Evolutionary conservation across 1,140 invertebrate species (phyloP).

Genomic region (Globodera ellingtonae): DNA sequence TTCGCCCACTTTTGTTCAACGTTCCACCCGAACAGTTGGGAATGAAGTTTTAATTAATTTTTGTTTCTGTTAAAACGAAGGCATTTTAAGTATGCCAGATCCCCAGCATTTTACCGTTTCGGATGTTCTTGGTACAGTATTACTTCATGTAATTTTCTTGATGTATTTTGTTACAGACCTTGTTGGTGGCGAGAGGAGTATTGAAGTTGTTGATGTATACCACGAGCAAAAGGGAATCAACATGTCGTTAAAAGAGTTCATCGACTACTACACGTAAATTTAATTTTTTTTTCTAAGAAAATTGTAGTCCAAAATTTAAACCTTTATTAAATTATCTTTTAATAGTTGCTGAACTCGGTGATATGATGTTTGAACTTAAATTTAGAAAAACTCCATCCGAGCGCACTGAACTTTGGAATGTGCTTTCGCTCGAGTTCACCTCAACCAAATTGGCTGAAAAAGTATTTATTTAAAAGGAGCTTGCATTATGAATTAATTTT

Average conservation of each 20-base stretch:
- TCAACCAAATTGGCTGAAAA: slow-evolving; percentile 30
- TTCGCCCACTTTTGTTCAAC: slow-evolving; percentile 29
- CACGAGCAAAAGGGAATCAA: slow-evolving; percentile 39
- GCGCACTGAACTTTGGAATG: slow-evolving; percentile 49
- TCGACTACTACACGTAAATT: slow-evolving; percentile 43
- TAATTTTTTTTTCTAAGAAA: too few relatives aligned
- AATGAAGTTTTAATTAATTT: slow-evolving; percentile 24
- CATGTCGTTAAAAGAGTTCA: slow-evolving; percentile 36
- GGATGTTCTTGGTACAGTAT: slow-evolving; percentile 25
- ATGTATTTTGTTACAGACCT: slow-evolving; percentile 13
- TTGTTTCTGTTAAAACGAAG: background rate
- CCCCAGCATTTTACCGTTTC: slow-evolving; percentile 25
- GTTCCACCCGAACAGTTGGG: slow-evolving; percentile 27
- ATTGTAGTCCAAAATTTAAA: slow-evolving; percentile 3
- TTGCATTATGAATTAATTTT: slow-evolving; percentile 22
- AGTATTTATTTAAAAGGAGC: slow-evolving; percentile 27
- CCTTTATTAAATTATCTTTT: background rate
- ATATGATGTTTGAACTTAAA: too few relatives aligned
- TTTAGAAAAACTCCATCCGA: background rate
- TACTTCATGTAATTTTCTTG: too few relatives aligned
- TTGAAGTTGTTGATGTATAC: slow-evolving; percentile 42
- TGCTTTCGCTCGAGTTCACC: slow-evolving; percentile 62
- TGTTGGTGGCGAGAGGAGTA: slow-evolving; percentile 32
- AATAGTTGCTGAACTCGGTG: too few relatives aligned
- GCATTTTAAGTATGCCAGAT: slow-evolving; percentile 19